Base-by-base conservation (phyloP, 2,113 vertebrate genomes). In the Onychostruthus taczanowskii region DNA sequence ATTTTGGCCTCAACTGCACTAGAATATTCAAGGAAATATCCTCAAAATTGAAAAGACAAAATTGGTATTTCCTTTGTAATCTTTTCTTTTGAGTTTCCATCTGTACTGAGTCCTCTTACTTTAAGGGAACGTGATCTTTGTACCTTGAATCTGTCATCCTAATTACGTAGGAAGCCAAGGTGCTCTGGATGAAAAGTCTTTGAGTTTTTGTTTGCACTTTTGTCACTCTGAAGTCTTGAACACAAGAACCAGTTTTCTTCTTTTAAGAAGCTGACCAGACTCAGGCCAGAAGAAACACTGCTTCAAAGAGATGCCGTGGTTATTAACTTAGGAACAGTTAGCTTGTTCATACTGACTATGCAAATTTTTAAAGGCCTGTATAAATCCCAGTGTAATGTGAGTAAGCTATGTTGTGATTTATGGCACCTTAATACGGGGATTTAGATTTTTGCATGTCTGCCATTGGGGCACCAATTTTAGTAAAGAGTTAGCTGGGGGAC, bases 391-490 rank as follows among this genome's bases (percentile, higher is more conserved):
- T 86, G 97, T 95, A 97, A 97, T 86, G 78, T 2, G 76, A 97
- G 97, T 91, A 95, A 92, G 94, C 79, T 6, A 7, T 79, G 13
- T 76, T 91, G 44, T 95, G 96, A 97, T 96, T 96, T 96, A 96
- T 95, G 82, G 92, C 55, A 84, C 84, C 90, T 95, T 97, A 97
- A 97, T 97, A 59, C 93, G 89, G 94, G 96, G 95, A 96, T 97
- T 97, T 93, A 96, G 93, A 96, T 97, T 97, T 97, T 97, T 97
- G 96, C 90, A 84, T 85, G 92, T 96, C 96, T 97, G 96, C 92
- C 96, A 96, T 64, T 55, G 82, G 55, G 56, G 11, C 47, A 79
- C 96, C 96, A 97, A 95, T 97, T 97, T 97, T 97, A 95, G 96
- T 94, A 78, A 84, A 92, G 96, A 96, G 91, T 86, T 93, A 93